Evolutionary conservation across 1,140 invertebrate species (phyloP).

Genomic region (Ooceraea biroi): DNA sequence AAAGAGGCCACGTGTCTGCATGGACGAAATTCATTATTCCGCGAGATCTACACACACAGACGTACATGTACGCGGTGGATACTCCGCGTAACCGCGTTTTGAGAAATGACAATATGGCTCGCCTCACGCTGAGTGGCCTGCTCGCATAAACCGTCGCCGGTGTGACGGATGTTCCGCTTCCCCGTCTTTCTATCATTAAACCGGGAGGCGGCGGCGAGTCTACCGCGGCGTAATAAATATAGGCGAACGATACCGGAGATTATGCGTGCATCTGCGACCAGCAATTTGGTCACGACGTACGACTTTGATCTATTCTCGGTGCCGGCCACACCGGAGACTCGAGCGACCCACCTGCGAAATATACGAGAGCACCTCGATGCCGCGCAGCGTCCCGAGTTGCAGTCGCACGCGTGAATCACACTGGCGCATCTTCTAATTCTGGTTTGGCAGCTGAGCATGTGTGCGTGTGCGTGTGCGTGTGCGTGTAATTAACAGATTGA

Average conservation of each 20-base stretch:
- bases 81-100: slow-evolving; percentile 31
- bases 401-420: slow-evolving; percentile 62
- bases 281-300: slow-evolving; percentile 57
- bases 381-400: slow-evolving; percentile 25
- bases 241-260: slow-evolving; percentile 66
- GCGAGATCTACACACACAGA: slow-evolving; percentile 2
- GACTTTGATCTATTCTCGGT: slow-evolving; percentile 73
- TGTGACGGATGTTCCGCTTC: slow-evolving; percentile 61
- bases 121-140: slow-evolving; percentile 36
- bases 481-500: not conserved
- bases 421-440: slow-evolving; percentile 30
- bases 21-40: slow-evolving; percentile 25
- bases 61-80: not conserved
- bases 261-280: slow-evolving; percentile 63
- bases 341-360: slow-evolving; percentile 71
- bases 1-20: not conserved
- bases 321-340: slow-evolving; percentile 31
- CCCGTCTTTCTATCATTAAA: slow-evolving; percentile 63
- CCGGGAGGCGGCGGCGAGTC: slow-evolving; percentile 61
- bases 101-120: slow-evolving; percentile 38
- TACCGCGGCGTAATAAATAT: slow-evolving; percentile 70
- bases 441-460: not conserved
- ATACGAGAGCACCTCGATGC: slow-evolving; percentile 70
- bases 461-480: not conserved
- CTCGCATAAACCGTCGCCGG: slow-evolving; percentile 19